These are phyloP conservation scores for Campaea margaritaria DNA, from an alignment of 2,888 invertebrate species.

Conservation along the genomic window DNA sequence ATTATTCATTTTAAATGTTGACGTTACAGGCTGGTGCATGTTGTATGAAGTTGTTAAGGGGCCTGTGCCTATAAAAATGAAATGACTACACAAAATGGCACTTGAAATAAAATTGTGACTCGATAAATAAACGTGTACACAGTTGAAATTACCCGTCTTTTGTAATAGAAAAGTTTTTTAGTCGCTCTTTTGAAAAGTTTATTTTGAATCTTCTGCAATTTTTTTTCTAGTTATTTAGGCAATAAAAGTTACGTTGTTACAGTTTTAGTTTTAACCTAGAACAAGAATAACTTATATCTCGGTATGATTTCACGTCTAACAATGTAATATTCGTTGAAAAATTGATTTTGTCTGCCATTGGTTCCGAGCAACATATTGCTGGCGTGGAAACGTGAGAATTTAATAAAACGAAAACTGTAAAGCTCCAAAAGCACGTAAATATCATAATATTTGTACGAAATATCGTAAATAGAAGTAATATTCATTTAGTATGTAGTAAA, in stretches of 20 bases:
- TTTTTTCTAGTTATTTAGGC: too few species aligned
- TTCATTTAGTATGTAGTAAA: too few species aligned
- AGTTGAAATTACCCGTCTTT: not conserved
- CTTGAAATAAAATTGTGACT: constrained; percentile 24
- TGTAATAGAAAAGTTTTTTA: too few species aligned
- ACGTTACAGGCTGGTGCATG: constrained; percentile 63
- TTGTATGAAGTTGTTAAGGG: constrained; percentile 72
- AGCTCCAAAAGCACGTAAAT: not conserved
- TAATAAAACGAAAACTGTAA: not conserved
- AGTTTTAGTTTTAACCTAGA: too few species aligned
- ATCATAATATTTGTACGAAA: not conserved
- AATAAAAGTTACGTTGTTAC: too few species aligned
- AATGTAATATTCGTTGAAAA: constrained; percentile 11
- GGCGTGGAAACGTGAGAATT: not conserved
- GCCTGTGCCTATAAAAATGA: constrained; percentile 61
- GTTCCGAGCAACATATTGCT: constrained; percentile 2
- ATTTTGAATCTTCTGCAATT: not conserved
- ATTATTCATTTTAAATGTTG: constrained; percentile 75
- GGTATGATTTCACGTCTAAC: too few species aligned
- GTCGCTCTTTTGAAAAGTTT: too few species aligned
- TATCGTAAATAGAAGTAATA: too few species aligned
- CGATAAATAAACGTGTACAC: constrained; percentile 10
- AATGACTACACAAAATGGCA: constrained; percentile 32
- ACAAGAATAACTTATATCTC: too few species aligned
- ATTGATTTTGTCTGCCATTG: constrained; percentile 5